Percentiles rank a stretch among this genome's conserved stretches.
Evolutionary conservation across 2,113 vertebrate species (phyloP).

Genomic region (Cercopithecus mona): DNA sequence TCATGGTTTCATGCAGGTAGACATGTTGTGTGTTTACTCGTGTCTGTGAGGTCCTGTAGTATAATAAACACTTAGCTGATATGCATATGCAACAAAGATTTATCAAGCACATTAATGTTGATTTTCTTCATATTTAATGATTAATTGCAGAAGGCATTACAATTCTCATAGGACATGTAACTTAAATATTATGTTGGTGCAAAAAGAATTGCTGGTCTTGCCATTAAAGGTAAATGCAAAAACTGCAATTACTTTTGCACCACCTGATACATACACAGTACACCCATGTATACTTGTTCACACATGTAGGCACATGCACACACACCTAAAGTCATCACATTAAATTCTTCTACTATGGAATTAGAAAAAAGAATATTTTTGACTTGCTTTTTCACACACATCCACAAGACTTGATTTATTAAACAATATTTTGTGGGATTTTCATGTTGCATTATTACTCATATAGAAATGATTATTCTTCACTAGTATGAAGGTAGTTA

Average conservation of each 20-base stretch:
- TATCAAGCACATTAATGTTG: background rate
- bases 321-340: background rate
- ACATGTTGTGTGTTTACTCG: background rate
- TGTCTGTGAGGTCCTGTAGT: accelerated
- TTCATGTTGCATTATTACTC: background rate
- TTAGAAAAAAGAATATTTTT: background rate
- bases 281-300: accelerated
- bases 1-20: too few relatives aligned
- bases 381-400: background rate
- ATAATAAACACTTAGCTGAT: background rate
- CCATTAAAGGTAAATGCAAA: too few relatives aligned
- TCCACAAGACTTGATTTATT: background rate
- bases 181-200: background rate
- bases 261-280: too few relatives aligned
- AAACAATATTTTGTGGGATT: background rate
- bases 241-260: too few relatives aligned
- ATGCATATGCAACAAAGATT: background rate
- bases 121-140: background rate
- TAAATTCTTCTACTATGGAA: background rate
- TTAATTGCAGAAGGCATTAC: background rate
- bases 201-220: too few relatives aligned
- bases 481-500: background rate
- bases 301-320: background rate
- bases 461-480: background rate
- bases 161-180: background rate